Evolutionary conservation across 1,140 invertebrate species (phyloP).

Genomic region (Drosophila sulfurigaster): DNA sequence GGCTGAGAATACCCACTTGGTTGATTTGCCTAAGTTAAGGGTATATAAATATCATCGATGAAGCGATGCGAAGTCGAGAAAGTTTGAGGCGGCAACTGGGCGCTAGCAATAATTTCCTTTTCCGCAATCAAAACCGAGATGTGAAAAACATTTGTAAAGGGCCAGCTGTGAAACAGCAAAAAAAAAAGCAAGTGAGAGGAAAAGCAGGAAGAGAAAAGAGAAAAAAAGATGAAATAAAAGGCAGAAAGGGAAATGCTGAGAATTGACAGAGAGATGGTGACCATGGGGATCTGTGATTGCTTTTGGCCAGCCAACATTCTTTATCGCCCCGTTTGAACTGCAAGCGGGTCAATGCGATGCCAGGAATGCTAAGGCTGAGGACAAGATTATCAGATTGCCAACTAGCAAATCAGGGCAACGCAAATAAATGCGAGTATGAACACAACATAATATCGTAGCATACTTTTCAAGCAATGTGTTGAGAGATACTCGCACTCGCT

Average conservation of each 20-base stretch:
- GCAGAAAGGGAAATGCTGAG: not conserved
- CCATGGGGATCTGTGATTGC: slow-evolving; percentile 36
- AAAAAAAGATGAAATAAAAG: not conserved
- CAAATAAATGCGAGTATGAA: not conserved
- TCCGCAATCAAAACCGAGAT: slow-evolving; percentile 63
- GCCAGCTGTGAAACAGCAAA: slow-evolving; percentile 9
- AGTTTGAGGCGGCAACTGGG: slow-evolving; percentile 3
- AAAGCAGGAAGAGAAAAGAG: not conserved
- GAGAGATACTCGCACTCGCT: slow-evolving; percentile 15
- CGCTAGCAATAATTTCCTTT: slow-evolving; percentile 66
- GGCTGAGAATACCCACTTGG: slow-evolving; percentile 3
- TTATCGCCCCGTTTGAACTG: not conserved
- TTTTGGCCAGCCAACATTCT: slow-evolving; percentile 23
- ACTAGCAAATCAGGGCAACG: slow-evolving; percentile 2
- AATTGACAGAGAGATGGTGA: not conserved
- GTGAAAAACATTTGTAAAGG: slow-evolving; percentile 38
- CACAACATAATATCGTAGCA: not conserved
- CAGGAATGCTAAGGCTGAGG: not conserved
- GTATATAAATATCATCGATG: slow-evolving; percentile 10
- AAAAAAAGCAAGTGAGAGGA: not conserved
- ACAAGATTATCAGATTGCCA: slow-evolving; percentile 1
- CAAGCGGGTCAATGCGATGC: slow-evolving; percentile 5
- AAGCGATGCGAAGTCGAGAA: not conserved
- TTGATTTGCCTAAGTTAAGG: not conserved
- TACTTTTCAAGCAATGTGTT: slow-evolving; percentile 12